A percentile compares a stretch with the other conserved stretches of the same genome.
Conservation (phyloP, 1,140 invertebrate species). For the Papilio machaon region DNA sequence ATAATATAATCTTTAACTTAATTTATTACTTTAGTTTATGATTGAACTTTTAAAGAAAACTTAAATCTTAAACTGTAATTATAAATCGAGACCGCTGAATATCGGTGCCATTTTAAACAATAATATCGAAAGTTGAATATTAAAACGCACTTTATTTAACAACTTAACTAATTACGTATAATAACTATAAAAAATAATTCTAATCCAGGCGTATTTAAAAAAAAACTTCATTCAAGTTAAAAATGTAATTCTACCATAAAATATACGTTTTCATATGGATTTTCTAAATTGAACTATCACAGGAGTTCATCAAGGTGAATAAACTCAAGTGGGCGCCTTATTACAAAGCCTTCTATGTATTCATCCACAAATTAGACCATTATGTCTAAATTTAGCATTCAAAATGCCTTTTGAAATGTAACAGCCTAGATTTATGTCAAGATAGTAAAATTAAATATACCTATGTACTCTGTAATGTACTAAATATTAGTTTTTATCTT, state of each 20-base stretch:
- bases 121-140: neutral
- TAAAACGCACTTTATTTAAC: neutral
- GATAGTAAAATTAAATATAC: neutral
- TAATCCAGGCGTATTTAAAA: neutral
- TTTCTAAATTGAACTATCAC: neutral
- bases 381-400: neutral
- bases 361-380: neutral
- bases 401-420: constrained; percentile 6
- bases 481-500: neutral
- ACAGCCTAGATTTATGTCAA: neutral
- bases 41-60: constrained; percentile 31
- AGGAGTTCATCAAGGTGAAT: constrained; percentile 9
- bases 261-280: neutral
- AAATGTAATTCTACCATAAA: neutral
- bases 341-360: neutral
- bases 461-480: neutral
- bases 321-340: constrained; percentile 7
- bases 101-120: constrained; percentile 8
- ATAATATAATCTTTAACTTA: constrained; percentile 38
- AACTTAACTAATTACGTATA: neutral
- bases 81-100: neutral
- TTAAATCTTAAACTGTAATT: too few species aligned
- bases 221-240: too few species aligned
- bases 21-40: constrained; percentile 36
- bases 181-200: neutral